phyloP scores from a whole-genome alignment of 53 echinoderm and acorn worm genomes.

The Antedon mediterranea region DNA sequence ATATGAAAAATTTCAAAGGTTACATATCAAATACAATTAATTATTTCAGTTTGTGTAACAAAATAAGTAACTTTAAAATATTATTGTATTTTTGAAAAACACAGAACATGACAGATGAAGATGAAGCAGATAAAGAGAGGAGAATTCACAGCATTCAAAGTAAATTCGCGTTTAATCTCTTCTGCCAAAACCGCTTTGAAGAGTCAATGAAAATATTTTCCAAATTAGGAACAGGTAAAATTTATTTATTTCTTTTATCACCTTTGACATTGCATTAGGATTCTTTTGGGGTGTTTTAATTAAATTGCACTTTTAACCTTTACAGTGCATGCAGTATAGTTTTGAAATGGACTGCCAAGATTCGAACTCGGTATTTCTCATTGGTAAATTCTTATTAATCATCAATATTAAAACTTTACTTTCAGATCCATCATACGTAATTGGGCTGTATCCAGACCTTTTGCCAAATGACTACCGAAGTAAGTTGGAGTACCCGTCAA shows the following conservation, averaged over 20 bases:
- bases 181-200: conserved; percentile 79
- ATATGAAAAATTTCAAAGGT: too few species aligned
- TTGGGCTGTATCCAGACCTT: conserved; percentile 84
- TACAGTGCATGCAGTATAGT: too few species aligned
- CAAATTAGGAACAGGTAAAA: conserved; percentile 82
- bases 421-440: conserved; percentile 85
- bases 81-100: too few species aligned
- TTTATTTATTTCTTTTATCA: neutral
- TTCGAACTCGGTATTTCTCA: too few species aligned
- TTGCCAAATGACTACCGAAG: conserved; percentile 79
- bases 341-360: too few species aligned
- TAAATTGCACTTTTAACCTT: too few species aligned
- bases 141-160: conserved; percentile 86
- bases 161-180: conserved; percentile 84
- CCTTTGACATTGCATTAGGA: too few species aligned
- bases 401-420: neutral
- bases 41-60: too few species aligned
- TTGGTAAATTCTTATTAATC: too few species aligned
- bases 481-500: conserved; percentile 72
- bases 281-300: too few species aligned
- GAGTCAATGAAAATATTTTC: conserved; percentile 96
- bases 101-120: conserved; percentile 94
- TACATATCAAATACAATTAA: too few species aligned
- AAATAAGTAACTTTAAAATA: too few species aligned
- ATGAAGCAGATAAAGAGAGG: conserved; percentile 65